Percentiles rank a stretch among this genome's conserved stretches.
These are phyloP conservation scores for Ptychadena robeensis DNA, from an alignment of 2,797 vertebrate species.

Conservation along the genomic window DNA sequence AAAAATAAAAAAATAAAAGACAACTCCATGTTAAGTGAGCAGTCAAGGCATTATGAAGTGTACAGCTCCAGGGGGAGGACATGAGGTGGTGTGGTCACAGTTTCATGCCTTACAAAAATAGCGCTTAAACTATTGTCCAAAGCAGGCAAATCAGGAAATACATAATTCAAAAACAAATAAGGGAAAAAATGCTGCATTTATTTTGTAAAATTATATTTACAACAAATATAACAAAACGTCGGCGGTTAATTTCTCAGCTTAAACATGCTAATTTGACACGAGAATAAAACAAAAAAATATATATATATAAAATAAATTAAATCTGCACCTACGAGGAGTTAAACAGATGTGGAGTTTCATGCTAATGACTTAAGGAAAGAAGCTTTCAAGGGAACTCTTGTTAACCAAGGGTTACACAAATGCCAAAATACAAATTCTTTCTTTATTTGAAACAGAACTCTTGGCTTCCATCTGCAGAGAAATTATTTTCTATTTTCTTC, in stretches of 20 bases:
- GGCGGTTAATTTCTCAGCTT: background rate
- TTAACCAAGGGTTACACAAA: constrained; percentile 65
- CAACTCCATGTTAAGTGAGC: constrained; percentile 79
- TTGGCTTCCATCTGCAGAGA: constrained; percentile 63
- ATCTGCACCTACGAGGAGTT: constrained; percentile 43
- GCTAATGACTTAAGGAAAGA: constrained; percentile 45
- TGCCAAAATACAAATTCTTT: constrained; percentile 69
- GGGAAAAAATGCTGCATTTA: background rate
- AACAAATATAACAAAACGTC: too few relatives aligned
- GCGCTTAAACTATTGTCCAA: constrained; percentile 25
- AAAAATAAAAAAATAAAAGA: constrained; percentile 69
- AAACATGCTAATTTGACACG: constrained; percentile 19
- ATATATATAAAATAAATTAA: too few relatives aligned
- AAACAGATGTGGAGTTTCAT: constrained; percentile 62
- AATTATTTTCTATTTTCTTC: constrained; percentile 71
- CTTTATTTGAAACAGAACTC: constrained; percentile 70
- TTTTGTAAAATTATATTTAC: background rate
- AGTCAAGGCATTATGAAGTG: constrained; percentile 77
- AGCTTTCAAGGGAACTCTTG: constrained; percentile 47
- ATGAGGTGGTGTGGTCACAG: constrained; percentile 94
- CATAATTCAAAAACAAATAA: background rate
- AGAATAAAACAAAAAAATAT: background rate
- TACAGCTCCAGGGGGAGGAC: constrained; percentile 81
- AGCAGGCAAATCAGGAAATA: constrained; percentile 3
- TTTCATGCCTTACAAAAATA: constrained; percentile 67